Conservation (phyloP, 2,888 invertebrate species). For the Diaperis boleti region DNA sequence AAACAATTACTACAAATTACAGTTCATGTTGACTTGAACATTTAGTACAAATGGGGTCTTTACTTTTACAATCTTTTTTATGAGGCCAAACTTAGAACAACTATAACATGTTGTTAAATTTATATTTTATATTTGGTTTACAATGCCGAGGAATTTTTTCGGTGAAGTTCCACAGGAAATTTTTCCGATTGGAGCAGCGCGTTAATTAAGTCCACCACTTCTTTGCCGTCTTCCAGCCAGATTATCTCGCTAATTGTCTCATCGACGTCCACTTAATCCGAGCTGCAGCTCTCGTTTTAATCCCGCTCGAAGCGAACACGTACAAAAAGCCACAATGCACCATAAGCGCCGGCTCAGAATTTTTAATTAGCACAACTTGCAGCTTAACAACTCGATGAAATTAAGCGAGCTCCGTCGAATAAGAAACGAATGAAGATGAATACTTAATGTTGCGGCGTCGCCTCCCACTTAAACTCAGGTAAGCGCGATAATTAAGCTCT, state of each 20-base stretch:
- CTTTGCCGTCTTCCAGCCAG: too few species aligned
- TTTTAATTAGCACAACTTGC: not conserved
- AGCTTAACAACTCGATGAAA: not conserved
- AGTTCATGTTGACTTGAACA: too few species aligned
- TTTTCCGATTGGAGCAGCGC: too few species aligned
- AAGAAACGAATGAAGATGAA: slow-evolving; percentile 29
- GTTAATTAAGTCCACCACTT: too few species aligned
- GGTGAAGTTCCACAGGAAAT: too few species aligned
- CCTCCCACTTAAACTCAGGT: slow-evolving; percentile 21
- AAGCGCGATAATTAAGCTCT: slow-evolving; percentile 39
- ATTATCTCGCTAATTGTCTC: not conserved
- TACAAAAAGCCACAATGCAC: not conserved
- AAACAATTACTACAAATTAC: too few species aligned
- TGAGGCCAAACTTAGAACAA: too few species aligned
- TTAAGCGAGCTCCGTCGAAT: slow-evolving; percentile 12
- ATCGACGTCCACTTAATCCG: not conserved
- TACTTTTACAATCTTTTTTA: too few species aligned
- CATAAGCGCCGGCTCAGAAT: not conserved
- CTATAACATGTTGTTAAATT: too few species aligned
- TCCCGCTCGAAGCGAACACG: not conserved
- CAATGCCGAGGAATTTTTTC: too few species aligned
- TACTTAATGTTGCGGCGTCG: slow-evolving; percentile 19
- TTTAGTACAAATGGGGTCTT: too few species aligned
- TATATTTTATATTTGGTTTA: too few species aligned
- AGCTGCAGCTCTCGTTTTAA: not conserved